Base-by-base conservation (phyloP, 2,797 vertebrate genomes). In the Remorina albescens region DNA sequence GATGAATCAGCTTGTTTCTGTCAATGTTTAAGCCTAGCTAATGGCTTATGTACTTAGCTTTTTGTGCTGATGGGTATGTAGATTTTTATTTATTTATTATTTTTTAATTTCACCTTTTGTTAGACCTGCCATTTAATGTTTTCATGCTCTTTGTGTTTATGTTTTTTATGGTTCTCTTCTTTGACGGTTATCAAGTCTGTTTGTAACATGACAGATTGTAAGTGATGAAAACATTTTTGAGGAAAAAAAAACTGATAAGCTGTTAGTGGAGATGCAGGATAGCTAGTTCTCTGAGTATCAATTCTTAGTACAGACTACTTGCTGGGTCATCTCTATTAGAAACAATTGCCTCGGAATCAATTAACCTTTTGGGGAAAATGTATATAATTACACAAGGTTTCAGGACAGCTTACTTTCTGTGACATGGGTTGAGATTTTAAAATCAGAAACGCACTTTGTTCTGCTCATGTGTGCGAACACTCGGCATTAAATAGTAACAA, bases 1-100 rank as follows among this genome's bases (percentile, higher is more conserved):
- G 85, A 91, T 92, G 87, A 93, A 90, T 92, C 78, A 82, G 86
- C 79, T 69, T 72, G 68, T 85, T 92, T 91, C 83, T 93, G 87
- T 92, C 86, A 86, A 82, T 93, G 76, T 90, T 88, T 78, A 88
- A 91, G 70, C 76, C 63, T 76, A 54, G 79, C 86, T 91, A 89
- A 90, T 92, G 88, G 84, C 58, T 76, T 74, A 81, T 81, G 74
- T 79, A 76, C 76, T 84, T 84, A 79, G 74, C 84, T 86, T 87
- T 85, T 86, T 83, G 82, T 71, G 71, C 85, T 86, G 72, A 83
- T 88, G 85, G 54, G 18, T 77, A 71, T 79, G 49, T 68, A 87
- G 71, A 76, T 84, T 73, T 83, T 73, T 25, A 67, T 68, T 55
- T 55, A 34, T 79, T 75, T n/a, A n/a, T n/a, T n/a, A n/a, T n/a